Evolutionary conservation across 2,888 invertebrate genomes (phyloP).

Genomic region (Drosophila siamana): DNA sequence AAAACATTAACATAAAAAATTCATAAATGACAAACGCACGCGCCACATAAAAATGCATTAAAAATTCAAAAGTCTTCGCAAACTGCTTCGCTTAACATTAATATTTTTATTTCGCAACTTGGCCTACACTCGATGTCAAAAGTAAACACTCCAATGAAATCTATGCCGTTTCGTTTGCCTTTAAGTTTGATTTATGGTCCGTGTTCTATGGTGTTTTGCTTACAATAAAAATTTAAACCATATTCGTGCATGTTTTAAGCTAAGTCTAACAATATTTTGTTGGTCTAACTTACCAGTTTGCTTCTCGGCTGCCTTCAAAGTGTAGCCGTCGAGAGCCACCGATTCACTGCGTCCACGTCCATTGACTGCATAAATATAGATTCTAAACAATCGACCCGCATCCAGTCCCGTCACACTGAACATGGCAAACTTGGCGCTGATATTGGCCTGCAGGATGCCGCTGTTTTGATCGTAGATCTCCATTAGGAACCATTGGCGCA

Average conservation of each 20-base stretch:
- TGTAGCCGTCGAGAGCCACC: constrained; percentile 90
- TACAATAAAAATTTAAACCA: no score
- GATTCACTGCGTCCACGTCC: constrained; percentile 92
- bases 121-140: neutral
- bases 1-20: constrained; percentile 69
- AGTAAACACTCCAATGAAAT: neutral
- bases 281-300: constrained; percentile 88
- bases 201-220: no score
- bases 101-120: neutral
- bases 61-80: constrained; percentile 46
- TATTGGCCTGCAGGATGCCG: constrained; percentile 88
- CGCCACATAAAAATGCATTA: constrained; percentile 37
- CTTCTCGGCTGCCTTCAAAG: constrained; percentile 91
- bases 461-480: constrained; percentile 90
- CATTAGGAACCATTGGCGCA: constrained; percentile 90
- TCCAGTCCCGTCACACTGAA: constrained; percentile 92
- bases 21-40: constrained; percentile 57
- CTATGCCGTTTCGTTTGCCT: neutral
- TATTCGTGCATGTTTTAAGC: neutral
- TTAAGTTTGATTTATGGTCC: neutral
- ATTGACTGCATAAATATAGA: constrained; percentile 93
- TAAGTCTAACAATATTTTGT: no score
- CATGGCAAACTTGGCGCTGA: constrained; percentile 89
- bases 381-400: constrained; percentile 91
- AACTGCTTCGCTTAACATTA: constrained; percentile 11